Percentiles rank a stretch among this genome's conserved stretches.
Evolutionary conservation across 2,113 vertebrate species (phyloP).

Genomic region (Sialia sialis): DNA sequence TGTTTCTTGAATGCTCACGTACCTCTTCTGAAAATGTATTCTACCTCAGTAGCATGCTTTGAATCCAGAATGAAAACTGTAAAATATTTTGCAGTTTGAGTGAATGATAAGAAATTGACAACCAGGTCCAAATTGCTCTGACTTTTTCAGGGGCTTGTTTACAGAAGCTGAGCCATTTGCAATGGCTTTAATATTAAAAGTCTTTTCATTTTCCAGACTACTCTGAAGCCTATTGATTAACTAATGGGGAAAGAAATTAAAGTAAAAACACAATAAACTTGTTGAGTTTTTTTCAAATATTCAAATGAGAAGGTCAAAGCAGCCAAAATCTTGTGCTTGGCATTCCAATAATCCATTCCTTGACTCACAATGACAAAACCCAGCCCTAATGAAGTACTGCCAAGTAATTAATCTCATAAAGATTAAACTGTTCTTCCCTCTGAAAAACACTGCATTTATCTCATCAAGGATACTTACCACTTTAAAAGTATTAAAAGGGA

Average conservation of each 20-base stretch:
- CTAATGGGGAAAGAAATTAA: background rate
- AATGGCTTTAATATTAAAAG: background rate
- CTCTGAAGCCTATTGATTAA: background rate
- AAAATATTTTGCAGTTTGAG: background rate
- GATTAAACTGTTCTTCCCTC: background rate
- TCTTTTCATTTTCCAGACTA: background rate
- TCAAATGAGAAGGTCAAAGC: background rate
- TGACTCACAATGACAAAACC: background rate
- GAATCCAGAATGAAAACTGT: background rate
- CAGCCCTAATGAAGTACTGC: background rate
- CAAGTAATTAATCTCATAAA: background rate
- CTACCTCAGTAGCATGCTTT: background rate
- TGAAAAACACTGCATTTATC: constrained; percentile 11
- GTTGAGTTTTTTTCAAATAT: background rate
- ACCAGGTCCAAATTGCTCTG: background rate
- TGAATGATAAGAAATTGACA: background rate
- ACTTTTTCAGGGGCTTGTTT: background rate
- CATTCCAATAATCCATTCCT: background rate
- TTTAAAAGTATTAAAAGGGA: background rate
- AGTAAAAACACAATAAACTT: background rate
- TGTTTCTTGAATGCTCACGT: background rate
- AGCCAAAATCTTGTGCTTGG: background rate
- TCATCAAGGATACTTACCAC: background rate
- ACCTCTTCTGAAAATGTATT: background rate
- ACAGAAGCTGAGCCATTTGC: background rate